Evolutionary conservation across 1,140 invertebrate genomes (phyloP), one percentile per base, ranked within the genome.

Genomic region (Formica exsecta): DNA sequence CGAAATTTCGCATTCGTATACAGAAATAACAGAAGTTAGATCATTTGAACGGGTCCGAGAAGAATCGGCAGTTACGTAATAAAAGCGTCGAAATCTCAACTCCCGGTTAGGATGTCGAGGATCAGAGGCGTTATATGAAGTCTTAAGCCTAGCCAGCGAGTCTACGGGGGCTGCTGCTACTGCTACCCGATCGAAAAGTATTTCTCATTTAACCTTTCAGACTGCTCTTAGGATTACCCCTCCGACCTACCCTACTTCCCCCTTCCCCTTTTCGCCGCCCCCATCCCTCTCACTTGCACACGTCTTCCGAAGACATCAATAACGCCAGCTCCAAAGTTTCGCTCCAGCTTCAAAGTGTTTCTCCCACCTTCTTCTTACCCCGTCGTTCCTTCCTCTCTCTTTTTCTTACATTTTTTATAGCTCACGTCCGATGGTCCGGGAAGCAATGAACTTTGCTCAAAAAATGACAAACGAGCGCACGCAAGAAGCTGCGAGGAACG

Each of bases 161-260:
- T 73, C 85, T 83, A 71, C 36, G 44, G 68, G 80, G 51, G 59
- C 54, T 61, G 86, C 83, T 74, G 81, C 81, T 29, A 80, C 85
- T 65, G 85, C 79, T 73, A 25, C 76, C 87, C 87, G 92, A 94
- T 95, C 93, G 93, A 90, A 94, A 94, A 94, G 92, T 94, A 95
- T 95, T 94, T 94, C 93, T 94, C 93, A 94, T 95, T 94, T 95
- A 92, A 91, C 89, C 89, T 94, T 93, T 91, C 90, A 93, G 87
- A 74, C 86, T 89, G 85, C 91, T 88, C 92, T 92, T 90, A 89
- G 93, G 93, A 94, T 93, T 94, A 94, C 90, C 87, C 70, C 48
- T 9, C n/a, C 86, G 44, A 87, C 76, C 83, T 2, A 44, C 74
- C 54, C 70, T 51, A 29, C 8, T 66, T 32, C 32, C 59, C 41